Evolutionary conservation across 2,797 vertebrate species (phyloP), one percentile per base, ranked within the genome.

Genomic region (Lophius americanus): DNA sequence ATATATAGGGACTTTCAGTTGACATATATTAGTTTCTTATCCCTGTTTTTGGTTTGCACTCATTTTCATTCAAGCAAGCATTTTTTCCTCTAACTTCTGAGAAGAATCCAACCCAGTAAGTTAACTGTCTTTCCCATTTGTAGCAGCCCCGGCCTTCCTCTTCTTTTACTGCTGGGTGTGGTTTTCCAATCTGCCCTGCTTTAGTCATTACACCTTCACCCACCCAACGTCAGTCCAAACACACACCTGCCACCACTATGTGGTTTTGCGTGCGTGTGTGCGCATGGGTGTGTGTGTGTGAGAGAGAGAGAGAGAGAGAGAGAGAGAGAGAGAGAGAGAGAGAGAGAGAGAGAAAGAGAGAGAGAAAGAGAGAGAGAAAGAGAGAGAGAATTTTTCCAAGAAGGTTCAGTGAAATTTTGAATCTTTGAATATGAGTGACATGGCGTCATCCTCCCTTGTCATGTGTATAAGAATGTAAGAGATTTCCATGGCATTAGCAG

Each of bases 111-210:
- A 32, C 48, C 61, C 35, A 56, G 2, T 7, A 68, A 74, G 75
- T 85, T 88, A 90, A 87, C 89, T 89, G 90, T 87, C 90, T 89
- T 86, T 88, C 73, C 65, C 86, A 89, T 91, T 81, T 84, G 76
- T 52, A 64, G 77, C 76, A 76, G 76, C 67, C 61, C 68, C 36
- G 52, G 78, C 70, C 69, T 76, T 78, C 68, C 66, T 76, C 61
- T 60, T 52, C 46, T 67, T 73, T 84, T 86, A 79, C 76, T 0
- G 23, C 70, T 64, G 81, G 85, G 83, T 83, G 85, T 78, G 87
- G 80, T 84, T 88, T 88, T 91, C 74, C 83, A 82, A 85, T 70
- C 73, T 70, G 69, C 72, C 71, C 88, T 91, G 90, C 72, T 87
- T 81, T 70, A 69, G 70, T 79, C 85, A 66, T 90, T 84, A 85